Percentiles rank a stretch among this genome's conserved stretches.
Evolutionary conservation across 35 echinoderm and acorn worm species (phyloP).

Genomic region (Holothuria glaberrima): DNA sequence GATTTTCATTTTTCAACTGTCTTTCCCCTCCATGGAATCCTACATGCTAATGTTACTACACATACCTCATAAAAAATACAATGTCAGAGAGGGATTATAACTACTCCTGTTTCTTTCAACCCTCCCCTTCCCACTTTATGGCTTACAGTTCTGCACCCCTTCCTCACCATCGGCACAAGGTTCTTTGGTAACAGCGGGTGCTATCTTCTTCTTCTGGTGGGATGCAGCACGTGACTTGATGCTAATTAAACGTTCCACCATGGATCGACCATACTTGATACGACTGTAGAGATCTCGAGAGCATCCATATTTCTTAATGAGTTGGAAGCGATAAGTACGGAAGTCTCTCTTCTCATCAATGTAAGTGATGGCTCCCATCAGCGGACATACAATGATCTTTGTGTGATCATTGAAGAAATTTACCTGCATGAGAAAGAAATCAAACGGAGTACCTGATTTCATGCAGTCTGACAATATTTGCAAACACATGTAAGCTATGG

Average conservation of each 20-base stretch:
- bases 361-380: constrained; percentile 95
- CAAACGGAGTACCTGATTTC: not conserved
- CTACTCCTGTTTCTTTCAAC: too few species aligned
- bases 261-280: constrained; percentile 76
- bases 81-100: too few species aligned
- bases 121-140: too few species aligned
- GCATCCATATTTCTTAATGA: constrained; percentile 88
- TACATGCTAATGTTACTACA: too few species aligned
- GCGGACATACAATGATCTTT: constrained; percentile 91
- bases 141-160: too few species aligned
- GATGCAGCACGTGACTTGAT: constrained; percentile 21
- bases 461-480: not conserved
- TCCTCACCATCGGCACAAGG: too few species aligned
- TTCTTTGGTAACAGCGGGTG: too few species aligned
- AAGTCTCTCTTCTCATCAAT: constrained; percentile 86
- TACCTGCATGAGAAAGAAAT: constrained; percentile 51
- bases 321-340: constrained; percentile 73
- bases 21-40: too few species aligned
- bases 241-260: constrained; percentile 78
- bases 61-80: too few species aligned
- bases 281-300: constrained; percentile 62
- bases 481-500: not conserved
- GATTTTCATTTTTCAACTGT: too few species aligned
- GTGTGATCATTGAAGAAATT: constrained; percentile 99
- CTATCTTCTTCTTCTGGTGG: too few species aligned